Conservation (phyloP, 2,113 vertebrate genomes). For the Pelobates fuscus region DNA sequence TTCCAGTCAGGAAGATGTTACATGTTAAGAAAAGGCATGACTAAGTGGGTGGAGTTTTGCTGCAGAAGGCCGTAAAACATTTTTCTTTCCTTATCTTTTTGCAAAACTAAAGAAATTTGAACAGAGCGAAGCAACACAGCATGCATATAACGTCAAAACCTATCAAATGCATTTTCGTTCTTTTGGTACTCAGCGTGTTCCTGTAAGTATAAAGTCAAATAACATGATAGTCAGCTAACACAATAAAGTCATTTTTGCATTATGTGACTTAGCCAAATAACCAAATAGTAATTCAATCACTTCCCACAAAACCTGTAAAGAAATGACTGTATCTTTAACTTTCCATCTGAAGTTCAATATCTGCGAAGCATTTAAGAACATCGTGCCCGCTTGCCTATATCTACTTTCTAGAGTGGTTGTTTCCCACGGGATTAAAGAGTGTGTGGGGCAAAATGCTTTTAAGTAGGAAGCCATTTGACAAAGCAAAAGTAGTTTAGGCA, state of each 20-base stretch:
- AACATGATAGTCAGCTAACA: conserved; percentile 36
- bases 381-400: conserved; percentile 30
- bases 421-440: conserved; percentile 38
- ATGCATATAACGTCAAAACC: too few relatives aligned
- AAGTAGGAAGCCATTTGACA: conserved; percentile 49
- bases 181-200: too few relatives aligned
- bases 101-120: too few relatives aligned
- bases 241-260: conserved; percentile 32
- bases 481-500: conserved; percentile 44
- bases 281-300: conserved; percentile 37
- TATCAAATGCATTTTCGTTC: too few relatives aligned
- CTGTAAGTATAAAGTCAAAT: conserved; percentile 17
- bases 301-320: conserved; percentile 35
- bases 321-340: conserved; percentile 43
- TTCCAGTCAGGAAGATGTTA: too few relatives aligned
- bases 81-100: too few relatives aligned
- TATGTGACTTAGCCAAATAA: conserved; percentile 38
- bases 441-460: conserved; percentile 40
- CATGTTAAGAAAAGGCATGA: too few relatives aligned
- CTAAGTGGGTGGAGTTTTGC: too few relatives aligned
- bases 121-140: too few relatives aligned
- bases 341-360: conserved; percentile 37
- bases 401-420: conserved; percentile 46
- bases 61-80: too few relatives aligned
- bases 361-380: conserved; percentile 39